These are phyloP conservation scores for Zonitis immaculata DNA, from an alignment of 2,888 invertebrate species.

Conservation along the genomic window DNA sequence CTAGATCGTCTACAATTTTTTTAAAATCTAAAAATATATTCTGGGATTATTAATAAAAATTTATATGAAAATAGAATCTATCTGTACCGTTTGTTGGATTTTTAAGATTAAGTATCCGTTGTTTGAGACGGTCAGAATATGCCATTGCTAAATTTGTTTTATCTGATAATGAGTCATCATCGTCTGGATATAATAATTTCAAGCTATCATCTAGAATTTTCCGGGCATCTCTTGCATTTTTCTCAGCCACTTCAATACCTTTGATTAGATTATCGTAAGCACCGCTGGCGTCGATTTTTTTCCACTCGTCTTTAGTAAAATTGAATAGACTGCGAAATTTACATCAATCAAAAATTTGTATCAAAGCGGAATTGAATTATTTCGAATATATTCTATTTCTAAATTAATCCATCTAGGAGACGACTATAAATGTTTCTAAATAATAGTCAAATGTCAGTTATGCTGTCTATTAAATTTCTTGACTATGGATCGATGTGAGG, in stretches of 20 bases:
- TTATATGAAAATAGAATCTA: too few species aligned
- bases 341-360: too few species aligned
- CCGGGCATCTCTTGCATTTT: slow-evolving; percentile 58
- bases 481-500: too few species aligned
- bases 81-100: slow-evolving; percentile 32
- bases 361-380: too few species aligned
- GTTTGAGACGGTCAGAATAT: slow-evolving; percentile 54
- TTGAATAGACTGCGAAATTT: slow-evolving; percentile 35
- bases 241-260: slow-evolving; percentile 62
- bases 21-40: slow-evolving; percentile 35
- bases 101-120: slow-evolving; percentile 43
- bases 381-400: too few species aligned
- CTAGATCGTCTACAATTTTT: slow-evolving; percentile 40
- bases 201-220: slow-evolving; percentile 37
- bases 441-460: too few species aligned
- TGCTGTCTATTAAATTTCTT: too few species aligned
- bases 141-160: slow-evolving; percentile 53
- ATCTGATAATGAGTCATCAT: slow-evolving; percentile 51
- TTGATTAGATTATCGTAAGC: slow-evolving; percentile 71
- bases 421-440: too few species aligned
- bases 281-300: slow-evolving; percentile 59
- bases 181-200: slow-evolving; percentile 21
- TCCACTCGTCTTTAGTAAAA: slow-evolving; percentile 53
- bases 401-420: too few species aligned
- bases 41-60: too few species aligned